phyloP scores from a whole-genome alignment of 2,113 vertebrate genomes.

The Prietella phreatophila region DNA sequence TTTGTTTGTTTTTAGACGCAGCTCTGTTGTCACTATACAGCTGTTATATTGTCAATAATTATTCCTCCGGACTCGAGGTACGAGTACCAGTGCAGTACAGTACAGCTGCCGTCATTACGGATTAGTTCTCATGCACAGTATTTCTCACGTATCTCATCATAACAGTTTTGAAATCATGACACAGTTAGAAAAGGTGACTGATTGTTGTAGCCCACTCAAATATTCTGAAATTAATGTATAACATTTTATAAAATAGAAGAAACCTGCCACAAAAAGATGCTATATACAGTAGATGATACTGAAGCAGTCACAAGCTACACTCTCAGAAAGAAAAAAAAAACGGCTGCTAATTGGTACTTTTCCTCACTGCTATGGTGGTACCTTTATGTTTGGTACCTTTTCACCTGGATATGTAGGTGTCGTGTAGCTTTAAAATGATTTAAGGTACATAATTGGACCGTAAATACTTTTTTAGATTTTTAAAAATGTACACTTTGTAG shows the following conservation, averaged over 20 bases:
- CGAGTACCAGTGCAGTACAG: neutral
- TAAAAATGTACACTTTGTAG: neutral
- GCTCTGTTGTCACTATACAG: neutral
- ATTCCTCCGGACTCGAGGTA: neutral
- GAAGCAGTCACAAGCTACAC: neutral
- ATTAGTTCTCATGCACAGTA: neutral
- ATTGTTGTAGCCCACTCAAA: conserved; percentile 3
- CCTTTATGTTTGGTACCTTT: neutral
- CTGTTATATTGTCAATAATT: neutral
- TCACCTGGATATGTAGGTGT: neutral
- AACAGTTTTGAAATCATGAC: neutral
- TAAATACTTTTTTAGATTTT: neutral
- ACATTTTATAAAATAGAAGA: neutral
- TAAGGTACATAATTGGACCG: neutral
- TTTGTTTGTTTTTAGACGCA: no score
- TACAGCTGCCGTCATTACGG: neutral
- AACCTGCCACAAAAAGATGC: neutral
- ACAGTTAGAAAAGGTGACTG: neutral
- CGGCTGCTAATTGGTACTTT: neutral
- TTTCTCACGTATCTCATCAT: neutral
- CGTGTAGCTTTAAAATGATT: neutral
- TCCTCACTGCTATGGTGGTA: neutral
- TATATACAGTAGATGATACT: neutral
- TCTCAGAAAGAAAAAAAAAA: neutral
- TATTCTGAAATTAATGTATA: conserved; percentile 6